Base-by-base conservation (phyloP, 2,888 invertebrate genomes). In the Pilophorus perplexus region DNA sequence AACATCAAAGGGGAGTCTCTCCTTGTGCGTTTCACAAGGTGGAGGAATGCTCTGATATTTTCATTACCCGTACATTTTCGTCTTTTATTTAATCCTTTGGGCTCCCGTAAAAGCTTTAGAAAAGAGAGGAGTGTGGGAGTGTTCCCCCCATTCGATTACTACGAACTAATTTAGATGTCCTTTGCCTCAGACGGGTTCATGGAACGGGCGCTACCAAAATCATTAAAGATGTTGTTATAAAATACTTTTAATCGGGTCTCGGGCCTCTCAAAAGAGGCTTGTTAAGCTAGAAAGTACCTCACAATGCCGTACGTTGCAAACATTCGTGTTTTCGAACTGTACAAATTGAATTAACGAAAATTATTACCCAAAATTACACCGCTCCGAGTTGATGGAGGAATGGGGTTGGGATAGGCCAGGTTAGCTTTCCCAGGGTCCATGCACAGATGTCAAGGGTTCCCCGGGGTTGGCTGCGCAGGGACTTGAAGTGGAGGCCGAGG, bases 1-100 rank as follows among this genome's bases (percentile, higher is more conserved):
- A 52, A 52, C 28, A 28, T 52, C 52, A 52, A 52, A 52, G 28
- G 33, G 33, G 33, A 33, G 33, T 33, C 33, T 6, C 33, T 6
- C 33, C 12, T 33, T 33, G n/a, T n/a, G n/a, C n/a, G n/a, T n/a
- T n/a, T n/a, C n/a, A n/a, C 33, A 33, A 33, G 33, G 33, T 12
- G 6, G 33, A 12, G 33, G 33, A n/a, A 33, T 33, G 6, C 33
- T 33, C 33, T 12, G 33, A 33, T 33, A 33, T 33, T 33, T 33
- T 33, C 33, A 33, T 8, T 33, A 8, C 33, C 33, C 33, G 6
- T 33, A 6, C 33, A 8, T 33, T 33, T 33, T 6, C 6, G 33
- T 33, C 12, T 33, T 12, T 33, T 33, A 33, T 33, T 33, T 33
- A 8, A 33, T 8, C 33, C 33, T 12, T 6, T 33, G 33, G 6